Evolutionary conservation across 2,888 invertebrate species (phyloP).

Genomic region (Eristalis tenax): DNA sequence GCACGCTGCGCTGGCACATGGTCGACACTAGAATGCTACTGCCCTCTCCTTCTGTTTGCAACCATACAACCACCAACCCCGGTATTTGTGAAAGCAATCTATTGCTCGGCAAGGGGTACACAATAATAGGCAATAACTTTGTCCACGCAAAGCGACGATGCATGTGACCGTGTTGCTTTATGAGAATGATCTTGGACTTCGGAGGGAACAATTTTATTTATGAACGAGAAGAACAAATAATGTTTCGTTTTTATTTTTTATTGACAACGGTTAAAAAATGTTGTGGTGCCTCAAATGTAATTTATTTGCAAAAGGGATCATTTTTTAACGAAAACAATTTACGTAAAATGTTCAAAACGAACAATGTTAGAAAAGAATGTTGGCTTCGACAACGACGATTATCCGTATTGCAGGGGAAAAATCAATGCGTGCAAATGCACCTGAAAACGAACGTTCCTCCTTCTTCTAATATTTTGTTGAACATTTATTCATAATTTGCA

Average conservation of each 20-base stretch:
- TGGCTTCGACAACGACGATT: too few relatives aligned
- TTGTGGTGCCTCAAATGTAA: not conserved
- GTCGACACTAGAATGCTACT: constrained; percentile 6
- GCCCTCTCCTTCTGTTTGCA: not conserved
- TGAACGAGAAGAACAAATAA: not conserved
- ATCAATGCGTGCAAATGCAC: not conserved
- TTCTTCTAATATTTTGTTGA: too few relatives aligned
- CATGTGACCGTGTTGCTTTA: constrained; percentile 36
- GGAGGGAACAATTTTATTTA: constrained; percentile 30
- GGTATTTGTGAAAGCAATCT: constrained; percentile 16
- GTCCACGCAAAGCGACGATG: constrained; percentile 19
- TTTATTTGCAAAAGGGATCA: not conserved
- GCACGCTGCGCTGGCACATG: constrained; percentile 7
- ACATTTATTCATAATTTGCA: too few relatives aligned
- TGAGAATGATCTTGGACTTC: constrained; percentile 57
- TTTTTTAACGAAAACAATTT: not conserved
- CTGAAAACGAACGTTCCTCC: not conserved
- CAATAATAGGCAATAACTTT: constrained; percentile 34
- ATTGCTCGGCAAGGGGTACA: constrained; percentile 22
- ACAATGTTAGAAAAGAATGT: too few relatives aligned
- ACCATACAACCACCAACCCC: not conserved
- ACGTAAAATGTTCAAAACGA: too few relatives aligned
- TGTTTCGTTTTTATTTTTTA: not conserved
- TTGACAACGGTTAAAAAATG: not conserved
- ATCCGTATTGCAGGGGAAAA: not conserved